phyloP scores from a whole-genome alignment of 2,797 vertebrate species.

The Poecilia picta region DNA sequence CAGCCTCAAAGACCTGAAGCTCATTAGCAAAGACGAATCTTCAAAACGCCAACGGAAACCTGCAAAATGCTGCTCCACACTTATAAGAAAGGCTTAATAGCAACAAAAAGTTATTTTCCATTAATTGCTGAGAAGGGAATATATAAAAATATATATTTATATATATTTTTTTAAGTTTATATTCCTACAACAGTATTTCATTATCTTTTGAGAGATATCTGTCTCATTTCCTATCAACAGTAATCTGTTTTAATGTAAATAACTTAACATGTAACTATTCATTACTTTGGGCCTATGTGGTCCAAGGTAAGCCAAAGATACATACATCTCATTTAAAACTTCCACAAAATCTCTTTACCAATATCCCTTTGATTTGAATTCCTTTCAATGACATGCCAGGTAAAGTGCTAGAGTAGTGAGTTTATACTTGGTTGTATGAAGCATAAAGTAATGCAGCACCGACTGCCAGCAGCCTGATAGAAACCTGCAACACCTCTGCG shows the following conservation, averaged over 20 bases:
- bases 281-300: not conserved
- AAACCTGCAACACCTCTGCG: not conserved
- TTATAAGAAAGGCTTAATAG: not conserved
- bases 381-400: not conserved
- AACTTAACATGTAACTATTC: not conserved
- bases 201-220: not conserved
- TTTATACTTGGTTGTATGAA: not conserved
- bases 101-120: not conserved
- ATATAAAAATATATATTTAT: too few species aligned
- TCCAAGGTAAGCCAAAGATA: not conserved
- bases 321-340: not conserved
- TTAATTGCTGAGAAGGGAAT: not conserved
- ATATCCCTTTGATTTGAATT: not conserved
- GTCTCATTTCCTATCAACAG: not conserved
- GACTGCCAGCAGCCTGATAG: not conserved
- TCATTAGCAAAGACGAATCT: not conserved
- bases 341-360: not conserved
- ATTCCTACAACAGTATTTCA: not conserved
- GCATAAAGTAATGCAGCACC: not conserved
- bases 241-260: not conserved
- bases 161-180: not conserved
- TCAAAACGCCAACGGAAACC: not conserved
- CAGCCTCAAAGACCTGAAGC: not conserved
- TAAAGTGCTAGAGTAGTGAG: not conserved
- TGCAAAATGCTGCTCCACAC: not conserved